Conservation (phyloP, 2,888 invertebrate genomes). For the Torymus tubicola region DNA sequence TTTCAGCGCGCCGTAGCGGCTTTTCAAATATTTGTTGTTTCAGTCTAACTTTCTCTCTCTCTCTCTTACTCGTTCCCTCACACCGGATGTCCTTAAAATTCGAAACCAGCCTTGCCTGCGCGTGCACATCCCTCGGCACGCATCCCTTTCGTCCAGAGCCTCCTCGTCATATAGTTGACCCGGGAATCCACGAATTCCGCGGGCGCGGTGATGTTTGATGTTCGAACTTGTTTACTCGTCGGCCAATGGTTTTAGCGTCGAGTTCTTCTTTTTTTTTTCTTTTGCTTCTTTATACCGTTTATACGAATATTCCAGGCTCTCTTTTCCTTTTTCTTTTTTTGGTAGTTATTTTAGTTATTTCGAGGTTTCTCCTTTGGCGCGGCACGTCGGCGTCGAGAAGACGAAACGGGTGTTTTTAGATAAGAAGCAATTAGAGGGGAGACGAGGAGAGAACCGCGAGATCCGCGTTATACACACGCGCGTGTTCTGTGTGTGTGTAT, state of each 20-base stretch:
- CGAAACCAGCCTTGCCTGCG: neutral
- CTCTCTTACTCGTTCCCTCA: constrained; percentile 2
- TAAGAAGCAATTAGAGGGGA: constrained; percentile 59
- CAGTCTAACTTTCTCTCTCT: constrained; percentile 58
- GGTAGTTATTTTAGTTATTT: too few relatives aligned
- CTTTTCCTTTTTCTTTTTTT: constrained; percentile 3
- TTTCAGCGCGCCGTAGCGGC: constrained; percentile 65
- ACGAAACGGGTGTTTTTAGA: constrained; percentile 57
- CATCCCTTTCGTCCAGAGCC: constrained; percentile 13
- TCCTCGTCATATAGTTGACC: neutral
- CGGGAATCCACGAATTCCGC: constrained; percentile 59
- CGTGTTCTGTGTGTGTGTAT: neutral
- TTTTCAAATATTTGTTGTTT: constrained; percentile 74
- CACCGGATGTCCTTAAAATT: constrained; percentile 63
- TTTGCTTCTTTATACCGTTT: neutral
- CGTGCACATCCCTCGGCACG: constrained; percentile 40
- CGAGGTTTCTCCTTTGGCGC: too few relatives aligned
- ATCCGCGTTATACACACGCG: neutral
- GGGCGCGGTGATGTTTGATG: constrained; percentile 65
- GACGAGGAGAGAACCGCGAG: constrained; percentile 11
- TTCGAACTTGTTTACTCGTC: constrained; percentile 68
- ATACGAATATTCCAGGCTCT: too few relatives aligned
- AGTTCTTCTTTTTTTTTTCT: constrained; percentile 1
- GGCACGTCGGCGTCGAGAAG: constrained; percentile 24
- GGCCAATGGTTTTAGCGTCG: constrained; percentile 58